Evolutionary conservation across 2,797 vertebrate genomes (phyloP).

Genomic region (Sebastes hubbsi): DNA sequence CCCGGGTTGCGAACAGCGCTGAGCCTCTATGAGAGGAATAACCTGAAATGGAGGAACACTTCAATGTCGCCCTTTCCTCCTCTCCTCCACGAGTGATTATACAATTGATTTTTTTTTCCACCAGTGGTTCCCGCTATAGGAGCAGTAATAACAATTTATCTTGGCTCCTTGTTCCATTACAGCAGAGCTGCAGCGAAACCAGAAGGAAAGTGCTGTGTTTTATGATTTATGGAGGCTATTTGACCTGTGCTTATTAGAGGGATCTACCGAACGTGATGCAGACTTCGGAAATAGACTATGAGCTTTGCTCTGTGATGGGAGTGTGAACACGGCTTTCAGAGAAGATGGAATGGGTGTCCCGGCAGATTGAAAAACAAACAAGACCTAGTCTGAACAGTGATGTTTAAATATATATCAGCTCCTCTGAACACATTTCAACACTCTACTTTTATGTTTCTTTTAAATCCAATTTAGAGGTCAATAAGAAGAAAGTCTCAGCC

Average conservation of each 20-base stretch:
- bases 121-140: slow-evolving; percentile 70
- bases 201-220: slow-evolving; percentile 75
- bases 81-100: slow-evolving; percentile 81
- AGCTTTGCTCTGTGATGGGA: slow-evolving; percentile 53
- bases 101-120: slow-evolving; percentile 80
- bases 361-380: slow-evolving; percentile 68
- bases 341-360: slow-evolving; percentile 57
- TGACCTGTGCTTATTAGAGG: slow-evolving; percentile 82
- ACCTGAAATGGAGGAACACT: slow-evolving; percentile 77
- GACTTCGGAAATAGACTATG: slow-evolving; percentile 71
- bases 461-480: slow-evolving; percentile 20
- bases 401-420: slow-evolving; percentile 32
- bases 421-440: slow-evolving; percentile 2
- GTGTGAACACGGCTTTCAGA: slow-evolving; percentile 41
- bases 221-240: slow-evolving; percentile 85
- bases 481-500: not conserved
- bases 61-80: slow-evolving; percentile 78
- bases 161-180: slow-evolving; percentile 83
- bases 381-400: slow-evolving; percentile 17
- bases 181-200: slow-evolving; percentile 71
- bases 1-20: slow-evolving; percentile 44
- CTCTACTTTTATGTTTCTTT: not conserved
- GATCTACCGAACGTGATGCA: slow-evolving; percentile 74
- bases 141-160: slow-evolving; percentile 86
- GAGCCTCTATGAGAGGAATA: slow-evolving; percentile 70